A percentile compares a stretch with the other conserved stretches of the same genome.
Conservation (phyloP, 2,113 vertebrate genomes). For the Plectropomus leopardus region DNA sequence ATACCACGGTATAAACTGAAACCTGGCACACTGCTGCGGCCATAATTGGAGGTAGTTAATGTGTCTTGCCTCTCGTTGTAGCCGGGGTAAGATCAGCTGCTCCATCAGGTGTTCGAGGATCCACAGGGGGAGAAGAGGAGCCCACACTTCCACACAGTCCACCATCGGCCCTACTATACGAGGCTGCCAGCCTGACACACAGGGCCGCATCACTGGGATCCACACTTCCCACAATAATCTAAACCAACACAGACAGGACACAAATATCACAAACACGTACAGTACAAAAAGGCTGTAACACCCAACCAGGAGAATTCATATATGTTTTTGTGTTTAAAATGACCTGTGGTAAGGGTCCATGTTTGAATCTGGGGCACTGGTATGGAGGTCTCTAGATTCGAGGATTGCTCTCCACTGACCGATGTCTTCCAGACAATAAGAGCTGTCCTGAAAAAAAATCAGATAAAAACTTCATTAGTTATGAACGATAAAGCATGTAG, state of each 20-base stretch:
- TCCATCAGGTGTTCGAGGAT: constrained; percentile 94
- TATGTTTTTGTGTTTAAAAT: constrained; percentile 9
- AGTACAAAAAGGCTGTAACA: not conserved
- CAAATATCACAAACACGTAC: not conserved
- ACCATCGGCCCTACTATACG: constrained; percentile 94
- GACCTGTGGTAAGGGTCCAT: constrained; percentile 97
- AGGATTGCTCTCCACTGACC: constrained; percentile 95
- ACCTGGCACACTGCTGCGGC: no score
- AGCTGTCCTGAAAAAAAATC: constrained; percentile 87
- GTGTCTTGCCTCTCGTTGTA: constrained; percentile 92
- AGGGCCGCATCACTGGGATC: constrained; percentile 91
- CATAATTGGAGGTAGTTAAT: no score
- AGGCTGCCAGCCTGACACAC: constrained; percentile 92
- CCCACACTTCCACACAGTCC: constrained; percentile 96
- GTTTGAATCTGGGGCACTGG: constrained; percentile 89
- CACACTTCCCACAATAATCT: constrained; percentile 97
- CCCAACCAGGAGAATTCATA: not conserved
- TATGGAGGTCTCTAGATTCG: constrained; percentile 91
- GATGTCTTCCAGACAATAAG: constrained; percentile 91
- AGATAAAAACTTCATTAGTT: not conserved
- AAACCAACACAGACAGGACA: constrained; percentile 26
- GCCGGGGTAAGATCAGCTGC: constrained; percentile 95
- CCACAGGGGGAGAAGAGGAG: constrained; percentile 91
- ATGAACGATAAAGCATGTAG: not conserved
- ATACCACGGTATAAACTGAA: no score